Conservation (phyloP, 2,797 vertebrate species). For the Adrianichthys oophorus region DNA sequence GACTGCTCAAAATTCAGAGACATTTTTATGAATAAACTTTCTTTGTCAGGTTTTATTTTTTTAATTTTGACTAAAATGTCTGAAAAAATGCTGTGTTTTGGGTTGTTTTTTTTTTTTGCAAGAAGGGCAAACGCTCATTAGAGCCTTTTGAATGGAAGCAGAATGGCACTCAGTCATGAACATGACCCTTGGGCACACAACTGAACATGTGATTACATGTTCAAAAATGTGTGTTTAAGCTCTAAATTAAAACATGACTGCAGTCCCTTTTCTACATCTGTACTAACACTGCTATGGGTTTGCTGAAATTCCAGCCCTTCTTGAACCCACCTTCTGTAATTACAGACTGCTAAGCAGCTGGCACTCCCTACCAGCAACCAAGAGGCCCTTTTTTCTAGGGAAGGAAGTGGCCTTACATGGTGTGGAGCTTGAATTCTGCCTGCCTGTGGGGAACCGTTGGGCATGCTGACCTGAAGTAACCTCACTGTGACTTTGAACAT, state of each 20-base stretch:
- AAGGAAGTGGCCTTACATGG: constrained; percentile 66
- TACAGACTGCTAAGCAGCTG: constrained; percentile 46
- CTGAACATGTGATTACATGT: constrained; percentile 49
- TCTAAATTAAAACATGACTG: constrained; percentile 52
- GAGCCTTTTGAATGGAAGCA: background rate
- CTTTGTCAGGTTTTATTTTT: no score
- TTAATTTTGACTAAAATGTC: no score
- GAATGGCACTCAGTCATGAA: constrained; percentile 7
- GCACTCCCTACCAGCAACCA: constrained; percentile 25
- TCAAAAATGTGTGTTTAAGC: constrained; percentile 40
- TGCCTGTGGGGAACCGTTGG: constrained; percentile 9
- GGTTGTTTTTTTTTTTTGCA: no score
- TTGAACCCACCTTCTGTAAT: constrained; percentile 52
- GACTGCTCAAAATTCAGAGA: no score
- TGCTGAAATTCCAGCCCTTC: constrained; percentile 16
- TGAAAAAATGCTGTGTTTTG: no score
- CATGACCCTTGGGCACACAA: constrained; percentile 17
- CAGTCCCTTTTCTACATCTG: constrained; percentile 12
- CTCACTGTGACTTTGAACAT: constrained; percentile 8
- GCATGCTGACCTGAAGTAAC: constrained; percentile 33
- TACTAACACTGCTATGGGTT: constrained; percentile 35
- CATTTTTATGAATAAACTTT: no score
- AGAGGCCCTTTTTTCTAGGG: constrained; percentile 35
- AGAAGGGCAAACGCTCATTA: no score
- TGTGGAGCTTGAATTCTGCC: constrained; percentile 3